Conservation (phyloP, 2,113 vertebrate species). For the Todiramphus saurophagus region DNA sequence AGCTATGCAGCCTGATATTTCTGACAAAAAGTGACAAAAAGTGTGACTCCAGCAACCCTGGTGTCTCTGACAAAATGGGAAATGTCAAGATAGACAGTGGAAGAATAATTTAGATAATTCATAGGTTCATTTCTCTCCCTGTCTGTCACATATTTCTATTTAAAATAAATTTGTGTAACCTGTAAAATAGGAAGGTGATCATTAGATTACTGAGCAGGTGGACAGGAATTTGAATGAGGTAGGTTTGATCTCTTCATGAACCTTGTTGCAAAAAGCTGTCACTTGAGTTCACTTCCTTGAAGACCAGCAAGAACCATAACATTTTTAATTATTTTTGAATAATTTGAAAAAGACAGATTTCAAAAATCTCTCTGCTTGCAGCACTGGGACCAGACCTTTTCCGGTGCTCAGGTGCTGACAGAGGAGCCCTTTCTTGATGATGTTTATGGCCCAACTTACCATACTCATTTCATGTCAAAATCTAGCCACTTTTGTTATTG, state of each 20-base stretch:
- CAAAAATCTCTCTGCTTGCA: neutral
- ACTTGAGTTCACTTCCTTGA: neutral
- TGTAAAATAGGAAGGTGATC: neutral
- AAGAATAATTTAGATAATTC: neutral
- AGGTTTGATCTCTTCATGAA: neutral
- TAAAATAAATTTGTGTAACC: neutral
- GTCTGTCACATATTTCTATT: neutral
- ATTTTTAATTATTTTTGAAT: neutral
- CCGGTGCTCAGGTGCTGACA: neutral
- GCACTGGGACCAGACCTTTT: neutral
- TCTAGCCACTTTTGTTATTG: neutral
- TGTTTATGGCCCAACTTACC: neutral
- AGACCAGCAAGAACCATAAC: neutral
- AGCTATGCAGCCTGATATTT: neutral
- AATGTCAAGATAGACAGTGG: neutral
- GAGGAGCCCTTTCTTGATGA: neutral
- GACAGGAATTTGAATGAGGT: neutral
- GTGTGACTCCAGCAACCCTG: neutral
- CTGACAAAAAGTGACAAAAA: neutral
- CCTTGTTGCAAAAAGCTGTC: neutral
- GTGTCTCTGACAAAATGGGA: neutral
- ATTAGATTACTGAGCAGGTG: neutral
- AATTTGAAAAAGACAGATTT: neutral
- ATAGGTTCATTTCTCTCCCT: neutral
- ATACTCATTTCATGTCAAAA: neutral